phyloP scores from a whole-genome alignment of 37 sponge, comb jelly and placozoan species.

The Halisarca cf. caerulea region DNA sequence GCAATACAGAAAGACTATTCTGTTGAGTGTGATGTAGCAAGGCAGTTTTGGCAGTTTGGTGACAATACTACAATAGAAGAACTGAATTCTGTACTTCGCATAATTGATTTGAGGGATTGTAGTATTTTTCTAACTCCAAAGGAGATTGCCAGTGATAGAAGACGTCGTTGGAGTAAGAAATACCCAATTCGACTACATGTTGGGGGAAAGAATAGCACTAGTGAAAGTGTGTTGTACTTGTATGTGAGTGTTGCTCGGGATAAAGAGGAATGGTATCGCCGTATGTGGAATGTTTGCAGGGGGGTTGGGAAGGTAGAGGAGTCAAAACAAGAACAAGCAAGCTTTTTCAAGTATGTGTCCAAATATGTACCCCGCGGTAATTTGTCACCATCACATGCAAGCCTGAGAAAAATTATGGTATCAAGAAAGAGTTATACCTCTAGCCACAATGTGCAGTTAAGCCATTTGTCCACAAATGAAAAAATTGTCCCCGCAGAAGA shows the following conservation, averaged over 20 bases:
- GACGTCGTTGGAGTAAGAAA: slow-evolving; percentile 86
- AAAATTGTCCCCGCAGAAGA: not conserved
- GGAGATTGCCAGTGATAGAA: slow-evolving; percentile 67
- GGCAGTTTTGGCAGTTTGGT: slow-evolving; percentile 5
- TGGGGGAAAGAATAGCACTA: not conserved
- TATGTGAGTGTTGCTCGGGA: slow-evolving; percentile 53
- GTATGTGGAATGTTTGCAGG: slow-evolving; percentile 38
- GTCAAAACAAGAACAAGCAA: not conserved
- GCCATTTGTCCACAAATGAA: not conserved
- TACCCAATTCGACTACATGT: slow-evolving; percentile 55
- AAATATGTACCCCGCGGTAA: slow-evolving; percentile 45
- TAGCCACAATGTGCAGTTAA: not conserved
- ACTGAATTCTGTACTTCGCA: not conserved
- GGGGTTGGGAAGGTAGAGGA: not conserved
- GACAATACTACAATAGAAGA: not conserved
- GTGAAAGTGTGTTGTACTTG: slow-evolving; percentile 35
- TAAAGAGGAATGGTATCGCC: slow-evolving; percentile 83
- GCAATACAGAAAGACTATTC: not conserved
- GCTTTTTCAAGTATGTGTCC: slow-evolving; percentile 53
- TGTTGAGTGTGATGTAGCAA: not conserved
- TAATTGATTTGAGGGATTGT: slow-evolving; percentile 25
- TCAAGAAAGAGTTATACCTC: too few relatives aligned
- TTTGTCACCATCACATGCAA: not conserved
- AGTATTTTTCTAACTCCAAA: slow-evolving; percentile 44
- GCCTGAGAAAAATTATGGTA: too few relatives aligned